Evolutionary conservation across 2,888 invertebrate species (phyloP).

Genomic region (Zele albiditarsus): DNA sequence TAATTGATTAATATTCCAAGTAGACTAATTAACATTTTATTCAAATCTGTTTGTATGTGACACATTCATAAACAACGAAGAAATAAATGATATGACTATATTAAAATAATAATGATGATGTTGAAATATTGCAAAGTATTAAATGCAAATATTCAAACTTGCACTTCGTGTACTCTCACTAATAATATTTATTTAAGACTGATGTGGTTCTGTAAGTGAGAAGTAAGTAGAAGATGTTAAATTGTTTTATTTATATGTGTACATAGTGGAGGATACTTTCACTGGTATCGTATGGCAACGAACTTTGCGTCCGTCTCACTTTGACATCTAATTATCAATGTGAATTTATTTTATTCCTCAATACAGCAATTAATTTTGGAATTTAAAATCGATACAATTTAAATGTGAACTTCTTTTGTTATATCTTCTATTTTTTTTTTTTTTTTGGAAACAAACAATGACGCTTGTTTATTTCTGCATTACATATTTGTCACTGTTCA

Average conservation of each 20-base stretch:
- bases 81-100: background rate
- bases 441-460: background rate
- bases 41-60: background rate
- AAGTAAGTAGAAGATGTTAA: slow-evolving; percentile 22
- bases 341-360: background rate
- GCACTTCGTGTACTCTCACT: slow-evolving; percentile 7
- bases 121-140: slow-evolving; percentile 41
- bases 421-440: no score
- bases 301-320: slow-evolving; percentile 34
- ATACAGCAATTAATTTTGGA: background rate
- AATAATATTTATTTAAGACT: slow-evolving; percentile 10
- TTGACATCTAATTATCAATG: background rate
- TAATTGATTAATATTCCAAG: slow-evolving; percentile 15
- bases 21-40: slow-evolving; percentile 16
- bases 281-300: slow-evolving; percentile 44
- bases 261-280: slow-evolving; percentile 49
- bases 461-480: no score
- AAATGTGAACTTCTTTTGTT: no score
- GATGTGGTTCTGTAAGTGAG: slow-evolving; percentile 36
- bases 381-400: background rate
- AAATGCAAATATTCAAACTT: slow-evolving; percentile 2
- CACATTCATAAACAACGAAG: background rate
- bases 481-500: no score
- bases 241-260: background rate
- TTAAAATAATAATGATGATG: slow-evolving; percentile 49